Percentiles rank a stretch among this genome's conserved stretches.
These are phyloP conservation scores for Pantherophis vulpinus DNA, from an alignment of 2,797 vertebrate genomes.

Conservation along the genomic window DNA sequence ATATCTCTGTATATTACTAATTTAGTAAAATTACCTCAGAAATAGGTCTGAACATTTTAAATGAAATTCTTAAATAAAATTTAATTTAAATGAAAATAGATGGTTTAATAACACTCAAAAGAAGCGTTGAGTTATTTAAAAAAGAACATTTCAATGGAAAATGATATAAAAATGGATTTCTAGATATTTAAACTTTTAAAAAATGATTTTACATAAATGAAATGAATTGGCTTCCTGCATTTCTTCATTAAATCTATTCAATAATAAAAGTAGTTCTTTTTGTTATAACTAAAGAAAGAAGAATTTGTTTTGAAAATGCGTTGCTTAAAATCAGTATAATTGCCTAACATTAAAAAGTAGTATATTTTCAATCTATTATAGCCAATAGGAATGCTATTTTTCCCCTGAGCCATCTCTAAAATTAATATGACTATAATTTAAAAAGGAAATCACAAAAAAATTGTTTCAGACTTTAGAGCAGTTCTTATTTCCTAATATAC, in stretches of 20 bases:
- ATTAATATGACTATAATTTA: constrained; percentile 18
- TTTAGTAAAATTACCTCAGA: neutral
- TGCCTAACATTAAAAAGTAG: constrained; percentile 29
- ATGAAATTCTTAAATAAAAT: neutral
- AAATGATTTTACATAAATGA: constrained; percentile 34
- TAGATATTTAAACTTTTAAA: constrained; percentile 62
- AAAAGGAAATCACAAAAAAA: constrained; percentile 24
- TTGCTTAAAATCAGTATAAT: constrained; percentile 48
- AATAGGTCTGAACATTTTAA: neutral
- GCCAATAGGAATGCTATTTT: constrained; percentile 29
- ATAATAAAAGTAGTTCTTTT: constrained; percentile 47
- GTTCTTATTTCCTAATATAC: neutral
- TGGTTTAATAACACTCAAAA: constrained; percentile 39
- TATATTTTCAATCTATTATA: constrained; percentile 31
- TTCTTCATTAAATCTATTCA: constrained; percentile 43
- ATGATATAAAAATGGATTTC: neutral
- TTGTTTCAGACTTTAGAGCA: neutral
- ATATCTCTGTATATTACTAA: neutral
- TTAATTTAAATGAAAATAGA: neutral
- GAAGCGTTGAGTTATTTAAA: constrained; percentile 43
- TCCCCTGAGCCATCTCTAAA: constrained; percentile 27
- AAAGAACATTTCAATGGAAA: constrained; percentile 42
- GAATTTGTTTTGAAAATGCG: constrained; percentile 56
- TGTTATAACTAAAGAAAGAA: constrained; percentile 54
- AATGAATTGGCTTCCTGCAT: constrained; percentile 29